Conservation (phyloP, 2,113 vertebrate species). For the Oreochromis tanganicae region DNA sequence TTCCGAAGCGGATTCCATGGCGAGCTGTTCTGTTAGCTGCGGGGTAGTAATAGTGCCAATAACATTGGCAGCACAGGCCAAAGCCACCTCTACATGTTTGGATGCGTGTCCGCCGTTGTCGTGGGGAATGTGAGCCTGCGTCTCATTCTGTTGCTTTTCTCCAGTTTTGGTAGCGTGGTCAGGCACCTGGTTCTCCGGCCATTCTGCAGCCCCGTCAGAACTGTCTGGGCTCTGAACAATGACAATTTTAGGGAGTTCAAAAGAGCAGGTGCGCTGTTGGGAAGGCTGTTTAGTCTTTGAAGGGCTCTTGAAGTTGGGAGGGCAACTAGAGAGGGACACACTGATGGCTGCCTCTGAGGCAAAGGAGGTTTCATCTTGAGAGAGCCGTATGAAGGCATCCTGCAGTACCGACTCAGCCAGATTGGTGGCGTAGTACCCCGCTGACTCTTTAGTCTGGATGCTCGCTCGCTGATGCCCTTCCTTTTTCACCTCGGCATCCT, state of each 20-base stretch:
- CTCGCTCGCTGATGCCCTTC: conserved; percentile 12
- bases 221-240: conserved; percentile 94
- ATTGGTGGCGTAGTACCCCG: conserved; percentile 89
- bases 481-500: conserved; percentile 53
- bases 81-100: conserved; percentile 82
- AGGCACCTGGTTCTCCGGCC: conserved; percentile 70
- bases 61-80: conserved; percentile 88
- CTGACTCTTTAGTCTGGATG: conserved; percentile 53
- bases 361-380: conserved; percentile 80
- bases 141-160: conserved; percentile 36
- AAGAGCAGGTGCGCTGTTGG: conserved; percentile 76
- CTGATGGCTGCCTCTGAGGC: conserved; percentile 75
- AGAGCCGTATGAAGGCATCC: conserved; percentile 90
- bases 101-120: conserved; percentile 50
- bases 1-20: conserved; percentile 66
- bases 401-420: conserved; percentile 92
- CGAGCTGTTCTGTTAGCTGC: conserved; percentile 79
- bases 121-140: neutral
- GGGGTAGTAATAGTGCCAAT: conserved; percentile 91
- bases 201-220: conserved; percentile 76
- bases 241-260: conserved; percentile 92
- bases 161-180: conserved; percentile 51
- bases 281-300: conserved; percentile 51
- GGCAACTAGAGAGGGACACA: conserved; percentile 56
- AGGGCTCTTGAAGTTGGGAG: conserved; percentile 9